A percentile compares a stretch with the other conserved stretches of the same genome.
Conservation (phyloP, 1,140 invertebrate genomes). For the Heliconius hermathena region DNA sequence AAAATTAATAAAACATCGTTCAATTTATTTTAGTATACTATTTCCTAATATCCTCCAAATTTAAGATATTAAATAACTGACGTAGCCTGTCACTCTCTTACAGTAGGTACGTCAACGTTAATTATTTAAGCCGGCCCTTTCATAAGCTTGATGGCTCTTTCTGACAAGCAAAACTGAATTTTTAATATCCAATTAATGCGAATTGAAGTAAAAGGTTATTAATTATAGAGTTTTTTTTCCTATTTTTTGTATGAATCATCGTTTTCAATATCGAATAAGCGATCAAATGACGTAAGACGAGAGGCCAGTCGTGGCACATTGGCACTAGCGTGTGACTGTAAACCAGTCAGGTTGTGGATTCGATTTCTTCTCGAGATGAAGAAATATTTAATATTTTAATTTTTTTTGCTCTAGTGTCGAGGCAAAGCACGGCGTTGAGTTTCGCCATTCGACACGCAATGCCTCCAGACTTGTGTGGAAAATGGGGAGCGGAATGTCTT, state of each 20-base stretch:
- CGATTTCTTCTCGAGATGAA: too few species aligned
- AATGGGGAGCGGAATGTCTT: too few species aligned
- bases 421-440: too few species aligned
- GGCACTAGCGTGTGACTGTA: too few species aligned
- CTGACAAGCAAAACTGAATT: constrained; percentile 33
- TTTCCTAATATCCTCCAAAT: constrained; percentile 4
- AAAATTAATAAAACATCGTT: not conserved
- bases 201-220: constrained; percentile 21
- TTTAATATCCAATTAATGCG: constrained; percentile 29
- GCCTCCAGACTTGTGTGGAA: too few species aligned
- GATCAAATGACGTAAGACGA: not conserved
- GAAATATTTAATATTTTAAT: too few species aligned
- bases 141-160: constrained; percentile 24
- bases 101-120: constrained; percentile 19
- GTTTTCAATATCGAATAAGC: not conserved
- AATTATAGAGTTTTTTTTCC: constrained; percentile 10
- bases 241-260: not conserved
- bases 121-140: constrained; percentile 30
- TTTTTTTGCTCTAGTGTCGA: too few species aligned
- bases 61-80: constrained; percentile 15
- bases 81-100: constrained; percentile 20
- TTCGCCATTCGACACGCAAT: too few species aligned
- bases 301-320: too few species aligned
- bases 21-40: not conserved
- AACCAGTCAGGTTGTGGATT: too few species aligned